phyloP scores from a whole-genome alignment of 2,113 vertebrate genomes.

The Indri indri region DNA sequence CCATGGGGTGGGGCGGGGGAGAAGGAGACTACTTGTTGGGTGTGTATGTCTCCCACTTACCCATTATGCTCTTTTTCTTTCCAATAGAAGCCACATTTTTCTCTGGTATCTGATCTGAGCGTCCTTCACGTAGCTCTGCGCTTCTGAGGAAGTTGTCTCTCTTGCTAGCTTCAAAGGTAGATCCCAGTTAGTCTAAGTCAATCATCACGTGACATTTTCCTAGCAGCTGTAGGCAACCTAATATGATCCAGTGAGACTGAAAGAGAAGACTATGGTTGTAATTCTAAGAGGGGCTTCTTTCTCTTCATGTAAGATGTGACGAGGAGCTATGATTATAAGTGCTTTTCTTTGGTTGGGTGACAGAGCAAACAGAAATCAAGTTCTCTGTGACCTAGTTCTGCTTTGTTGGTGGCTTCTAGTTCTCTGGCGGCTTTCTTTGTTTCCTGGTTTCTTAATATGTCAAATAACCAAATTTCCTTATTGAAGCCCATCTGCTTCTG shows the following conservation, averaged over 20 bases:
- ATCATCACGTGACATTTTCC: neutral
- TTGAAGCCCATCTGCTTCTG: neutral
- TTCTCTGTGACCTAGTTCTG: neutral
- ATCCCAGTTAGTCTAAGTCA: neutral
- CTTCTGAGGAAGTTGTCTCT: neutral
- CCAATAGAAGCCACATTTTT: neutral
- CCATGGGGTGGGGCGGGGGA: neutral
- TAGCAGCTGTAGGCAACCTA: neutral
- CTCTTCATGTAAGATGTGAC: neutral
- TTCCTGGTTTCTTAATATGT: constrained; percentile 10
- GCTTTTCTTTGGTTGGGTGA: neutral
- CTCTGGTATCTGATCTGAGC: neutral
- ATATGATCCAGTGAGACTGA: neutral
- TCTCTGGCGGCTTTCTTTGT: neutral
- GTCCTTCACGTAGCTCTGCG: neutral
- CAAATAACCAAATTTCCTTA: neutral
- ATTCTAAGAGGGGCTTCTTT: neutral
- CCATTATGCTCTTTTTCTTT: neutral
- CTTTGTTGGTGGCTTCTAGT: neutral
- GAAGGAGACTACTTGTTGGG: neutral
- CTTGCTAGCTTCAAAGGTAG: neutral
- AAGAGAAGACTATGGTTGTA: neutral
- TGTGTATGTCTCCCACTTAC: neutral
- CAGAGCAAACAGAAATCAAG: neutral
- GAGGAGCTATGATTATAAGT: neutral